Percentiles rank a stretch among this genome's conserved stretches.
These are phyloP conservation scores for Campylorhamphus procurvoides DNA, from an alignment of 2,113 vertebrate genomes.

Conservation along the genomic window DNA sequence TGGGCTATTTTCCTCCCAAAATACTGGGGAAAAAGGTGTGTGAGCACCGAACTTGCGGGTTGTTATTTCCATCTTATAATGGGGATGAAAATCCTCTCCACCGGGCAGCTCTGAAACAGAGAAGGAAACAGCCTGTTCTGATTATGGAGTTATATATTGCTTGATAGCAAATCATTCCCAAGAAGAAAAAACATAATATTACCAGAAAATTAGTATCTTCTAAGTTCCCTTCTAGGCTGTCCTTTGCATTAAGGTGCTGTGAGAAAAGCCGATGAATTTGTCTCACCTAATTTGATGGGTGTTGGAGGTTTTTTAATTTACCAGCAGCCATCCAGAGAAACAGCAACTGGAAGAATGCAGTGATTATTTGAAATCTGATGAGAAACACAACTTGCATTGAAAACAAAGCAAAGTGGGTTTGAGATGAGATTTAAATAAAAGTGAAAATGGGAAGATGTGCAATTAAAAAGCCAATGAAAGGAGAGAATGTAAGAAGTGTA, in stretches of 20 bases:
- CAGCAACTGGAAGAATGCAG: background rate
- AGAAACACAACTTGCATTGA: background rate
- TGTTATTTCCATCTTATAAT: background rate
- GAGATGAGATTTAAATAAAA: constrained; percentile 14
- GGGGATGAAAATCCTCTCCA: background rate
- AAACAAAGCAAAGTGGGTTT: background rate
- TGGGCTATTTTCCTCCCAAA: constrained; percentile 47
- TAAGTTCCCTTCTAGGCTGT: background rate
- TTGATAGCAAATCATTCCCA: constrained; percentile 9
- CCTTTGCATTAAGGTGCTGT: background rate
- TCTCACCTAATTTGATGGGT: background rate
- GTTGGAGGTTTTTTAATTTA: background rate
- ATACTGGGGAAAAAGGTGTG: background rate
- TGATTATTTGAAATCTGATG: background rate
- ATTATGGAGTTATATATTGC: background rate
- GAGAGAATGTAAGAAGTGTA: background rate
- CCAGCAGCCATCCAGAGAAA: background rate
- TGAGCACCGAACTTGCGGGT: background rate
- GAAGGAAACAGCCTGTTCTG: background rate
- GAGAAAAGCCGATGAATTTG: background rate
- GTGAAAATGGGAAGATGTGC: background rate
- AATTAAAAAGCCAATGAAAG: background rate
- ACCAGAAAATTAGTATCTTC: background rate
- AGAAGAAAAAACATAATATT: background rate
- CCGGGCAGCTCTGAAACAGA: background rate